Base-by-base conservation (phyloP, 2,888 invertebrate species). In the Coenonympha arcania region DNA sequence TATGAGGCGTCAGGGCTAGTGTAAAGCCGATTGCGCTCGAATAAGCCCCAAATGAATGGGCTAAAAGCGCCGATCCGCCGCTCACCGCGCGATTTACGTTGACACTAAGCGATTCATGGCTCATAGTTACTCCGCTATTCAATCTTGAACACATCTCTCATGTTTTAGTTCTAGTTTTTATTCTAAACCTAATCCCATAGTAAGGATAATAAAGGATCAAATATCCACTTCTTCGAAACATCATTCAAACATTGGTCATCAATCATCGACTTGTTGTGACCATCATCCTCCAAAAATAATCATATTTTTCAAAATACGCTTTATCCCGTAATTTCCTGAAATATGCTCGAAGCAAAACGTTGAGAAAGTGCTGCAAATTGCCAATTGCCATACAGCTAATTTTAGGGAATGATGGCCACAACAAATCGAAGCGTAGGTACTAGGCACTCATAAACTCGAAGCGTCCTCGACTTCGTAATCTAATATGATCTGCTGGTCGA, bases 1-100 rank as follows among this genome's bases (percentile, higher is more conserved):
- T 55, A 53, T 55, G 56, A 54, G 51, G 50, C 54, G 48, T 50
- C 53, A 52, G 41, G 37, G 37, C 48, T 48, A 45, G 42, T 26
- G 13, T 48, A 55, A 51, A 54, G 44, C 56, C 58, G 56, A 58
- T 61, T 62, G 28, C 57, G 56, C 45, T 48, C 54, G 57, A 56
- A 55, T 63, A 58, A 63, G 58, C 63, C 52, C 31, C 42, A 52
- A 58, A 59, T 57, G 58, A 55, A 62, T 60, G 59, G 58, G 46
- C 57, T 54, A 58, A 59, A 58, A 62, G 61, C 57, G 56, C 56
- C 62, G 55, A 55, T 50, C 52, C 56, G 37, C 26, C 45, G 48
- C 52, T 50, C 48, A 18, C 13, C 40, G 55, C 51, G 49, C 59
- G 50, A 63, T 62, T 59, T 59, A 60, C 57, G 60, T 54, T 55